phyloP scores from a whole-genome alignment of 2,888 invertebrate species.

The Sympetrum striolatum region DNA sequence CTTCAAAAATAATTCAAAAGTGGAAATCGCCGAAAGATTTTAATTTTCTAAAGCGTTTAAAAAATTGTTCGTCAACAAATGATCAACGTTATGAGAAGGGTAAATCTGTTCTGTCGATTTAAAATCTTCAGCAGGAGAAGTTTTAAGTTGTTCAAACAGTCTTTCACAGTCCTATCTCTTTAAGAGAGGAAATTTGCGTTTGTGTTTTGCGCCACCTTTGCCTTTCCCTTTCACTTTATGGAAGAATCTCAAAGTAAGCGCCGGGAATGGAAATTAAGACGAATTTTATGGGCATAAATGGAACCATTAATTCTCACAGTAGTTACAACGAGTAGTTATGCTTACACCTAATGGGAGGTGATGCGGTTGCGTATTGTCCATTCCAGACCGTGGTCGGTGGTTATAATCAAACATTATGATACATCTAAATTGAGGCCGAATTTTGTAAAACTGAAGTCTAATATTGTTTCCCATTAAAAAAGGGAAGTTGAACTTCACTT shows the following conservation, averaged over 20 bases:
- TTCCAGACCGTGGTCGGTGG: not conserved
- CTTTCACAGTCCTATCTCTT: too few relatives aligned
- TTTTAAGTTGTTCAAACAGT: too few relatives aligned
- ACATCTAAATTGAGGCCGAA: not conserved
- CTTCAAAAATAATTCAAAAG: too few relatives aligned
- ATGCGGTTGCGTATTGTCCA: not conserved
- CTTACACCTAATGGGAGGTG: not conserved
- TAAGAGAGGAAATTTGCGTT: not conserved
- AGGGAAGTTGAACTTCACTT: too few relatives aligned
- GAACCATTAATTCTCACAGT: not conserved
- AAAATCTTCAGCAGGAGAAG: too few relatives aligned
- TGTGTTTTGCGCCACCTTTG: not conserved
- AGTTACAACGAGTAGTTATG: not conserved
- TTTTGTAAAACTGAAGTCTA: too few relatives aligned
- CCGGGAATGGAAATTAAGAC: not conserved
- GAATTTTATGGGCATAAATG: not conserved
- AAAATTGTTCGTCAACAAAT: too few relatives aligned
- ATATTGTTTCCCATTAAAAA: too few relatives aligned
- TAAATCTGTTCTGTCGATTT: too few relatives aligned
- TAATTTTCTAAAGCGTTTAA: too few relatives aligned
- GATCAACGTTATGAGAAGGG: too few relatives aligned
- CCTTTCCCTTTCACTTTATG: not conserved
- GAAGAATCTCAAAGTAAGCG: not conserved
- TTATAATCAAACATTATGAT: not conserved
- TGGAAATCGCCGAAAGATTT: too few relatives aligned